Percentiles rank a stretch among this genome's conserved stretches.
These are phyloP conservation scores for Panzeria rudis DNA, from an alignment of 2,888 invertebrate genomes.

Conservation along the genomic window DNA sequence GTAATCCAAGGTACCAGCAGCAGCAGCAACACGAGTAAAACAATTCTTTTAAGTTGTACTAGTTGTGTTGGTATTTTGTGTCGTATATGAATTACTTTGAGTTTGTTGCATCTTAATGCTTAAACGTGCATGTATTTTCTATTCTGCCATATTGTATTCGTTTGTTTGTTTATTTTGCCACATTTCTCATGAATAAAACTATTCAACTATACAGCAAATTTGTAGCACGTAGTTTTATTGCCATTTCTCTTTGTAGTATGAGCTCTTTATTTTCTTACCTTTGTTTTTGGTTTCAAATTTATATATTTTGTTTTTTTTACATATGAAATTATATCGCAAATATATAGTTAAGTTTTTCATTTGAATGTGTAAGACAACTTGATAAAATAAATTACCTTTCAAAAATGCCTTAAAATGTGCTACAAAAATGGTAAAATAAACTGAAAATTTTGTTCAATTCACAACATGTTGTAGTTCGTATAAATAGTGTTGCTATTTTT, in stretches of 20 bases:
- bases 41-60: neutral
- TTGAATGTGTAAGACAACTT: neutral
- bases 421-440: neutral
- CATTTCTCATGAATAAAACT: slow-evolving; percentile 42
- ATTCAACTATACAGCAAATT: slow-evolving; percentile 31
- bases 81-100: slow-evolving; percentile 53
- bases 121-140: slow-evolving; percentile 60
- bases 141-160: neutral
- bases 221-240: slow-evolving; percentile 48
- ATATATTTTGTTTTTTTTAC: neutral
- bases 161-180: slow-evolving; percentile 9
- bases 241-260: neutral
- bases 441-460: too few species aligned
- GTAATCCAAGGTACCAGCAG: neutral
- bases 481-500: too few species aligned
- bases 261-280: too few species aligned
- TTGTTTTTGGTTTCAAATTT: slow-evolving; percentile 3
- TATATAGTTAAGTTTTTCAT: neutral
- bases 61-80: slow-evolving; percentile 15
- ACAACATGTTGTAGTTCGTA: too few species aligned
- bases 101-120: slow-evolving; percentile 54
- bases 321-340: neutral
- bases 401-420: neutral
- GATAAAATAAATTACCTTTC: neutral
- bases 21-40: slow-evolving; percentile 14